phyloP scores from a whole-genome alignment of 53 echinoderm and acorn worm genomes.

The Paracentrotus lividus region DNA sequence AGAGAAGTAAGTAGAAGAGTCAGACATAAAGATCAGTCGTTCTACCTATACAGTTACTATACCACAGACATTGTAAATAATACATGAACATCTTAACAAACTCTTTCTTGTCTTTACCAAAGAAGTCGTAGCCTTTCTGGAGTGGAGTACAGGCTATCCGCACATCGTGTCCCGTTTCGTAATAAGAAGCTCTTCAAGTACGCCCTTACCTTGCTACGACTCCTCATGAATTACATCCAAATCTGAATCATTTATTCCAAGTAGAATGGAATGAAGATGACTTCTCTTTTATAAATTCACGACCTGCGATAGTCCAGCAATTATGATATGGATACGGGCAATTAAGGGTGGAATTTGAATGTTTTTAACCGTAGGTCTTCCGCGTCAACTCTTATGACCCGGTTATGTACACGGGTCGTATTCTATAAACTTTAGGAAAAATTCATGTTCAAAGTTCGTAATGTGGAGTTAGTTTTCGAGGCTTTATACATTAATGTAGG shows the following conservation, averaged over 20 bases:
- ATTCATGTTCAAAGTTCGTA: not conserved
- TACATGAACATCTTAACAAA: slow-evolving; percentile 43
- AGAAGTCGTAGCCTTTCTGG: not conserved
- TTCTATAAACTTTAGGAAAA: not conserved
- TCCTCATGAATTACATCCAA: slow-evolving; percentile 26
- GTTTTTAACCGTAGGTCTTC: not conserved
- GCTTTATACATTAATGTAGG: not conserved
- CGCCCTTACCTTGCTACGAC: not conserved
- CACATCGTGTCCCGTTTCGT: slow-evolving; percentile 11
- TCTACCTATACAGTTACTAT: not conserved
- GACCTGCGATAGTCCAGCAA: not conserved
- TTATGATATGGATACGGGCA: slow-evolving; percentile 13
- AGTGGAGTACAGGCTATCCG: slow-evolving; percentile 43
- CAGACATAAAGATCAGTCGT: slow-evolving; percentile 12
- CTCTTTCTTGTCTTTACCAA: slow-evolving; percentile 29
- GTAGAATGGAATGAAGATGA: slow-evolving; percentile 4
- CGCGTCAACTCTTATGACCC: slow-evolving; percentile 15
- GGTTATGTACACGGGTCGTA: not conserved
- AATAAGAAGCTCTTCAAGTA: slow-evolving; percentile 45
- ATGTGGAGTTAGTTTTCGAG: not conserved
- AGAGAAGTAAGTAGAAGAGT: not conserved
- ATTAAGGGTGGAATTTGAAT: slow-evolving; percentile 43
- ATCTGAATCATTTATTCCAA: slow-evolving; percentile 23
- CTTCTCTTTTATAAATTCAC: not conserved
- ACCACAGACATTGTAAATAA: slow-evolving; percentile 51